Evolutionary conservation across 2,113 vertebrate genomes (phyloP).

Genomic region (Opisthocomus hoazin): DNA sequence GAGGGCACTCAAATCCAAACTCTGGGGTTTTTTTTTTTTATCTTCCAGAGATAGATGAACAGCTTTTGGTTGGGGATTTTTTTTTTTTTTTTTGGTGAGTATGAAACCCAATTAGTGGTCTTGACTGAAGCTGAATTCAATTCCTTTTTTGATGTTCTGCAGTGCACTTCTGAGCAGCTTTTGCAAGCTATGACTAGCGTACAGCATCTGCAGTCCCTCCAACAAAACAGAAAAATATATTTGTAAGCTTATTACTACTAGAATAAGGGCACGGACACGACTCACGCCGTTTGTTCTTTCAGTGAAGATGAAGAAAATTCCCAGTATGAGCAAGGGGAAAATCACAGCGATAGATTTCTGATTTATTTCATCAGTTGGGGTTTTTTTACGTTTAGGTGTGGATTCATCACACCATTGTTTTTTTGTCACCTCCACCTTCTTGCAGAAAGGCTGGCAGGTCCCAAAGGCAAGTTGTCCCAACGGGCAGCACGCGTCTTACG

Average conservation of each 20-base stretch:
- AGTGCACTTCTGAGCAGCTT: constrained; percentile 33
- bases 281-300: neutral
- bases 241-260: constrained; percentile 11
- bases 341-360: neutral
- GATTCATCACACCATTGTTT: neutral
- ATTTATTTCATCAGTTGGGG: neutral
- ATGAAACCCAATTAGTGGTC: constrained; percentile 69
- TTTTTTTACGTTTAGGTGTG: neutral
- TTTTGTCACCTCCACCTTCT: neutral
- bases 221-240: constrained; percentile 31
- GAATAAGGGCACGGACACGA: neutral
- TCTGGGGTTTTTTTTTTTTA: constrained; percentile 36
- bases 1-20: constrained; percentile 50
- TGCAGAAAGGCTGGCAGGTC: neutral
- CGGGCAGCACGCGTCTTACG: neutral
- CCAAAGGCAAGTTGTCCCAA: neutral
- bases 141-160: constrained; percentile 64
- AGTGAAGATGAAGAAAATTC: neutral
- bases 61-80: constrained; percentile 46
- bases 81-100: constrained; percentile 62
- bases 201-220: neutral
- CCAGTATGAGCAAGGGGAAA: constrained; percentile 26
- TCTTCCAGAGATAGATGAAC: constrained; percentile 54
- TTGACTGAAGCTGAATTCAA: constrained; percentile 69
- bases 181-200: constrained; percentile 25